Evolutionary conservation across 2,113 vertebrate genomes (phyloP), one percentile per base, ranked within the genome.

Genomic region (Callaeas wilsoni): DNA sequence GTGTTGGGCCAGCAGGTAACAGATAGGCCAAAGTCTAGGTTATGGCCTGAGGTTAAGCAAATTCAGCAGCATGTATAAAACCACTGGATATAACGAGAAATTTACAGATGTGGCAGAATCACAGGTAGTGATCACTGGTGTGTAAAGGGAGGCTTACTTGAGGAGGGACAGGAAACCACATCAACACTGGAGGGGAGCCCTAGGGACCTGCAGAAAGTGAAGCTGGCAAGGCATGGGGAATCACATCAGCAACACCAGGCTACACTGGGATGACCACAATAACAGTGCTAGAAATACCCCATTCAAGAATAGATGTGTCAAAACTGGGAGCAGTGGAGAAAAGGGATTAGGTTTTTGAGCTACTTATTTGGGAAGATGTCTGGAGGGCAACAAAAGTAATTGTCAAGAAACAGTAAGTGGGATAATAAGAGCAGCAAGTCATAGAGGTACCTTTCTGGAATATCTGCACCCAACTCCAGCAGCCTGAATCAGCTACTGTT

Each of bases 81-180:
- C 1, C 49, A 53, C 10, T 22, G 18, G 5, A 26, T 23, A 14
- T 21, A 29, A 39, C 0, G 0, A 81, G 33, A 84, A 77, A 42
- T 55, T 33, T 52, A 19, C 32, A 78, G 39, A 3, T 27, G 23
- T 68, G 46, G 29, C 5, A 87, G 84, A 74, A 65, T 46, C 65
- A 78, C 4, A 16, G 41, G 16, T 15, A 82, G 15, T 33, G 29
- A 6, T 63, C 27, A 47, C 13, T 2, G 1, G 2, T 30, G 16
- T 20, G 10, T 67, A 46, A n/a, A 71, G 15, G 5, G 17, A 56
- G 8, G 53, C 15, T 52, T 52, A 47, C 0, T 0, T 39, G 42
- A 87, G 27, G 32, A 67, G 16, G 44, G 25, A 8, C n/a, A 76
- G 39, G 9, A 80, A 73, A 65, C 1, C 1, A 10, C 12, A 47